Conservation (phyloP, 1,140 invertebrate species). For the Bombus impatiens region DNA sequence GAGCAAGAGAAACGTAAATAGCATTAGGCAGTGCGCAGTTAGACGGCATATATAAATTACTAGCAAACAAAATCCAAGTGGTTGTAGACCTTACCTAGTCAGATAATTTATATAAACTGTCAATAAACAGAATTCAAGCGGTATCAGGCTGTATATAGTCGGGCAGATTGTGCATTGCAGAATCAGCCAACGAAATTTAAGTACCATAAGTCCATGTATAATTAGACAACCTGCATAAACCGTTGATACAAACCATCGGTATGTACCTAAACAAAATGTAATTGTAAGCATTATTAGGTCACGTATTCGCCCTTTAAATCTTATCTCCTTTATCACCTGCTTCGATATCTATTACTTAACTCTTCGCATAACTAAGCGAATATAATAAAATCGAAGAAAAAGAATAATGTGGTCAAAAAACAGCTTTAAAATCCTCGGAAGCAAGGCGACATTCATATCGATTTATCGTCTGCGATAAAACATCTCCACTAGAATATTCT, state of each 20-base stretch:
- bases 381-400: neutral
- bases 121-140: neutral
- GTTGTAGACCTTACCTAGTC: neutral
- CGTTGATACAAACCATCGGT: no score
- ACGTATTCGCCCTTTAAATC: no score
- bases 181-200: neutral
- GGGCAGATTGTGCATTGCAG: no score
- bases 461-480: neutral
- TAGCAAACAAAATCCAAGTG: neutral
- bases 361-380: neutral
- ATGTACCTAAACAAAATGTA: neutral
- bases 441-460: neutral
- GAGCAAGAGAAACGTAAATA: neutral
- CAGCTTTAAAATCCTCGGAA: neutral
- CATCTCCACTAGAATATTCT: neutral
- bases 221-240: neutral
- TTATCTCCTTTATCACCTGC: no score
- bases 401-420: neutral
- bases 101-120: neutral
- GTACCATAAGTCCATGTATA: neutral
- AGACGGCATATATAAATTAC: neutral
- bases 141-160: neutral
- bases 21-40: no score
- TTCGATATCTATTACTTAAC: no score
- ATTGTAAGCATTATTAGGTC: neutral